These are phyloP conservation scores for Pantala flavescens DNA, from an alignment of 1,140 invertebrate genomes.

Conservation along the genomic window DNA sequence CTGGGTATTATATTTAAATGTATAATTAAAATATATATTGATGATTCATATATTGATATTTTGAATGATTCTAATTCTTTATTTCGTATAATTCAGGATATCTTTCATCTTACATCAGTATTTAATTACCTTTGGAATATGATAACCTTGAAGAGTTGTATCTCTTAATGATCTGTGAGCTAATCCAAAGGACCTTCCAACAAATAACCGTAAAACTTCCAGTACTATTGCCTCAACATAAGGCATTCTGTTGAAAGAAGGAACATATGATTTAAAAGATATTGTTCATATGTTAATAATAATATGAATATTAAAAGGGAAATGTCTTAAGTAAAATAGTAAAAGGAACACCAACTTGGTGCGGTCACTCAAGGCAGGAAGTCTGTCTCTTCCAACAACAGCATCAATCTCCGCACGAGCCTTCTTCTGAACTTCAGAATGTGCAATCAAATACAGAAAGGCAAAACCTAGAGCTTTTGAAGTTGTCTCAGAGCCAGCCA, in stretches of 20 bases:
- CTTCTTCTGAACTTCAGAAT: constrained; percentile 39
- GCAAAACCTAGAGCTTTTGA: constrained; percentile 39
- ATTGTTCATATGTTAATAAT: too few species aligned
- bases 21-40: too few species aligned
- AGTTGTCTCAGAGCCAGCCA: constrained; percentile 39
- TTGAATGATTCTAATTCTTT: too few species aligned
- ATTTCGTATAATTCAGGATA: too few species aligned
- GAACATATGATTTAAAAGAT: background rate
- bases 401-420: constrained; percentile 40
- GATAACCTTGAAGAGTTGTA: constrained; percentile 43
- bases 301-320: too few species aligned
- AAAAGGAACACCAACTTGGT: constrained; percentile 22
- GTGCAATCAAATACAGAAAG: constrained; percentile 37
- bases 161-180: constrained; percentile 47
- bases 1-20: too few species aligned
- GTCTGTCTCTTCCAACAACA: constrained; percentile 34
- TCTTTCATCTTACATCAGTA: too few species aligned
- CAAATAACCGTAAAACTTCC: constrained; percentile 36
- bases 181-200: constrained; percentile 46
- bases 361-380: constrained; percentile 35
- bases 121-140: constrained; percentile 56
- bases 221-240: constrained; percentile 50
- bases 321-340: constrained; percentile 12
- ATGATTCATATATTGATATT: too few species aligned
- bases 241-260: constrained; percentile 39